Evolutionary conservation across 2,888 invertebrate genomes (phyloP).

Genomic region (Cataglyphis albicans): DNA sequence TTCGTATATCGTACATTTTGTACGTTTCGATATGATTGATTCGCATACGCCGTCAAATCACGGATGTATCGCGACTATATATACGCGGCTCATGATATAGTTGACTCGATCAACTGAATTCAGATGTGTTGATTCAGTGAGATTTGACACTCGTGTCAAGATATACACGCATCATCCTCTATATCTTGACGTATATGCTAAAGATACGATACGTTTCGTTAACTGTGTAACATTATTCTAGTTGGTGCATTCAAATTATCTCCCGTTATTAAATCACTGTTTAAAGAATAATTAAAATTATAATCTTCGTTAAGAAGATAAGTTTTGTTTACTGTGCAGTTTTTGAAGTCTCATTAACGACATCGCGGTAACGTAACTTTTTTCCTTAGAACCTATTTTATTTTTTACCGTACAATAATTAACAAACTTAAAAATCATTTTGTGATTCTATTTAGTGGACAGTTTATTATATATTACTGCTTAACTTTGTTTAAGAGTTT

Average conservation of each 20-base stretch:
- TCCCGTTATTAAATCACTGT: constrained; percentile 3
- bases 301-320: background rate
- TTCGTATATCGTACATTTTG: background rate
- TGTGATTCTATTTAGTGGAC: background rate
- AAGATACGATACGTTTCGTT: constrained; percentile 16
- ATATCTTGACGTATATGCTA: constrained; percentile 4
- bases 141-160: constrained; percentile 42
- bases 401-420: background rate
- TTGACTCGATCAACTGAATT: constrained; percentile 45
- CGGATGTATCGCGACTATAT: constrained; percentile 27
- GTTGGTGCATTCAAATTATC: background rate
- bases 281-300: constrained; percentile 7
- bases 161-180: constrained; percentile 7
- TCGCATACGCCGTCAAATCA: constrained; percentile 1
- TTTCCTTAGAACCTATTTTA: background rate
- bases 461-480: background rate
- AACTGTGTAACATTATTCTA: constrained; percentile 20
- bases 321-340: background rate
- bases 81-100: constrained; percentile 5
- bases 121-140: constrained; percentile 36
- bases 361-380: background rate
- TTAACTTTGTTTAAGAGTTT: background rate
- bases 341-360: background rate
- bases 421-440: background rate
- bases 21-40: constrained; percentile 38